Evolutionary conservation across 2,888 invertebrate species (phyloP), one percentile per base, ranked within the genome.

Genomic region (Oscheius sp.): DNA sequence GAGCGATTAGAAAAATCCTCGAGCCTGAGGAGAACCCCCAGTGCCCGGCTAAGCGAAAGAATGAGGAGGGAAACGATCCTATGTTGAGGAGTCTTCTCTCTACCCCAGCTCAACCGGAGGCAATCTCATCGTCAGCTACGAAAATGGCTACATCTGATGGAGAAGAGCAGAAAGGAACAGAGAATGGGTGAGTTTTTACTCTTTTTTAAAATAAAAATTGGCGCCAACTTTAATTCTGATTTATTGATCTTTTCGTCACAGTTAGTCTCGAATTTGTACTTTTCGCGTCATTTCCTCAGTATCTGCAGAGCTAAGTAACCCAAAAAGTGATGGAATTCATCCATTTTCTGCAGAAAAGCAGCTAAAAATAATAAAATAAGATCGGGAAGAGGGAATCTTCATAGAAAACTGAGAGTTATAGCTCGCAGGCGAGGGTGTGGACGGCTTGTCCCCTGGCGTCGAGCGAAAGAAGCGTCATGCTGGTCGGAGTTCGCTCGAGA

Each of bases 1-100:
- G 76, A 31, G 74, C 76, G 2, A 72, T 76, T 34, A 57, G 74
- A 10, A 76, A 76, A 65, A 69, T 76, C 1, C 69, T 76, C 25
- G 61, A 68, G 6, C 58, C 58, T 15, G 46, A 45, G 27, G n/a
- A 39, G 25, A 20, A 20, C 2, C 61, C n/a, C 3, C 17, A n/a
- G 5, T 3, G 8, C 31, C 31, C 27, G 17, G n/a, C n/a, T 27
- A 23, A 23, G 10, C 25, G 27, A 27, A 25, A 52, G 8, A 3
- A 23, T 5, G 29, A 31, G 1, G 34, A 55, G 12, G n/a, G n/a
- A n/a, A n/a, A n/a, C n/a, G n/a, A n/a, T n/a, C 23, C 27, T 12
- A 1, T 33, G n/a, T 12, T 61, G 3, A 42, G 42, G 29, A 17
- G 17, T 29, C 8, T 42, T 15, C 45, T 61, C 12, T 42, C 61